Evolutionary conservation across 1,140 invertebrate species (phyloP).

Genomic region (Argopecten irradians): DNA sequence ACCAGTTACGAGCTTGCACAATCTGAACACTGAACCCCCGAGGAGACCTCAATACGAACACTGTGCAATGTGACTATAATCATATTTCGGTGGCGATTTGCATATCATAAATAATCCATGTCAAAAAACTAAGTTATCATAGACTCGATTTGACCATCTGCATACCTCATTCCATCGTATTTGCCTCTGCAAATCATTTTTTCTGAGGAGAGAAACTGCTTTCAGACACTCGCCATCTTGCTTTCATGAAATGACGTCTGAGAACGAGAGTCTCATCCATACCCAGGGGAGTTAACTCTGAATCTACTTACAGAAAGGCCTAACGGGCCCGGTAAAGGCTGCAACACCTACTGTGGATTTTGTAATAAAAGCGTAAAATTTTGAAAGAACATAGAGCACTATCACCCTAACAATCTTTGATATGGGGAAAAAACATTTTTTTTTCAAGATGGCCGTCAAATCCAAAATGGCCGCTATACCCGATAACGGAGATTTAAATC

Average conservation of each 20-base stretch:
- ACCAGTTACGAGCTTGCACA: not conserved
- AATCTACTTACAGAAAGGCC: not conserved
- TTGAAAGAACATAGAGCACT: too few relatives aligned
- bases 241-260: conserved; percentile 16
- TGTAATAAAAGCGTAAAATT: too few relatives aligned
- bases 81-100: not conserved
- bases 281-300: not conserved
- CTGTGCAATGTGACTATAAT: not conserved
- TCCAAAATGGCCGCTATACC: too few relatives aligned
- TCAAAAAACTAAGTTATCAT: not conserved
- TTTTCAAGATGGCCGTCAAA: too few relatives aligned
- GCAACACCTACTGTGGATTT: too few relatives aligned
- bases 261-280: conserved; percentile 20
- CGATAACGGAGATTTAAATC: too few relatives aligned
- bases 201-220: conserved; percentile 16
- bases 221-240: conserved; percentile 20
- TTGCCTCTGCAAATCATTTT: conserved; percentile 17
- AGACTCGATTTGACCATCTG: not conserved
- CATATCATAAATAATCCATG: not conserved
- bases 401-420: too few relatives aligned
- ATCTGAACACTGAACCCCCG: not conserved
- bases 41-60: not conserved
- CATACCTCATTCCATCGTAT: conserved; percentile 15
- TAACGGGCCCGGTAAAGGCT: too few relatives aligned
- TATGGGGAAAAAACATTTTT: too few relatives aligned